Conservation (phyloP, 2,797 vertebrate species). For the Sebastes elongatus region DNA sequence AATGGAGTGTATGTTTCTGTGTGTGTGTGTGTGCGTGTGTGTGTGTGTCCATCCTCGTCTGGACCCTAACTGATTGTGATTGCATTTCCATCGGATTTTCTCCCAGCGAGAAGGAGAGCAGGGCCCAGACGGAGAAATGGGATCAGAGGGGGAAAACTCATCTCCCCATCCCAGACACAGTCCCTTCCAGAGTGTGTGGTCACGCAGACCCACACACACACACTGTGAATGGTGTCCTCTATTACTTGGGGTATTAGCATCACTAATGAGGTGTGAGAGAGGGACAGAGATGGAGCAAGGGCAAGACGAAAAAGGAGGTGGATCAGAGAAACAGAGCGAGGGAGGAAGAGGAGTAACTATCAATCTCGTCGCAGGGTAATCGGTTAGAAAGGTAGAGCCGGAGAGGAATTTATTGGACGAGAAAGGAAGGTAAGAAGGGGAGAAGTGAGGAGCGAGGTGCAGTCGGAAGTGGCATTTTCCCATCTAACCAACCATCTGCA, state of each 20-base stretch:
- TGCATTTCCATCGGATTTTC: slow-evolving; percentile 80
- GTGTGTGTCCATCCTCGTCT: slow-evolving; percentile 48
- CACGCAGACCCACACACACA: slow-evolving; percentile 17
- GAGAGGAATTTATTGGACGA: slow-evolving; percentile 22
- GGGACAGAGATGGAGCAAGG: slow-evolving; percentile 65
- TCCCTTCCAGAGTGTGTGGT: slow-evolving; percentile 56
- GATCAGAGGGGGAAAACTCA: slow-evolving; percentile 75
- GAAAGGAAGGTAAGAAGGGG: slow-evolving; percentile 3
- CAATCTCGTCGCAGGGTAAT: slow-evolving; percentile 39
- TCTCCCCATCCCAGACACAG: slow-evolving; percentile 71
- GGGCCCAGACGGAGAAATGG: slow-evolving; percentile 69
- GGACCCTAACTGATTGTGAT: slow-evolving; percentile 82
- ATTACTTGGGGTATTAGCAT: slow-evolving; percentile 79
- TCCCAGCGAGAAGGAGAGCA: slow-evolving; percentile 58
- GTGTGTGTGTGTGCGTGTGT: not conserved
- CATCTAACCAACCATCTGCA: slow-evolving; percentile 22
- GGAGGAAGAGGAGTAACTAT: slow-evolving; percentile 46
- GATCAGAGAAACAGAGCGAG: slow-evolving; percentile 49
- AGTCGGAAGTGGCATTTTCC: slow-evolving; percentile 12
- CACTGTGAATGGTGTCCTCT: slow-evolving; percentile 68
- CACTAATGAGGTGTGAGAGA: slow-evolving; percentile 79
- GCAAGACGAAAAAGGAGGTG: slow-evolving; percentile 56
- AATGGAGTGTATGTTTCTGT: slow-evolving; percentile 36
- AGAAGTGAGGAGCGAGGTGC: not conserved
- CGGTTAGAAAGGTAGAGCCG: slow-evolving; percentile 31